These are phyloP conservation scores for Trachelus iudaicus DNA, from an alignment of 2,888 invertebrate species.

Conservation along the genomic window DNA sequence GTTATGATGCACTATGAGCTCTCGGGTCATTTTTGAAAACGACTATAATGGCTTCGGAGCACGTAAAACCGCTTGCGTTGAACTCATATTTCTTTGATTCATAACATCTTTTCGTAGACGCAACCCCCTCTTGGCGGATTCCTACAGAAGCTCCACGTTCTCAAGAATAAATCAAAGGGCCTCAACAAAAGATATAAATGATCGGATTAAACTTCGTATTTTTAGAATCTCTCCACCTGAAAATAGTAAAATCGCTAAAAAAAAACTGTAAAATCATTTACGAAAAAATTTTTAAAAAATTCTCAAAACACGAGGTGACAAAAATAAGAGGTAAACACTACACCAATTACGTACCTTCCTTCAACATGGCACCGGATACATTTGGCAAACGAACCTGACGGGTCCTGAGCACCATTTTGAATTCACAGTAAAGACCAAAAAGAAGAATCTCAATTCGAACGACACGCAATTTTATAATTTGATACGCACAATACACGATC, in stretches of 20 bases:
- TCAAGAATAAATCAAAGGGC: constrained; percentile 13
- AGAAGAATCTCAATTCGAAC: background rate
- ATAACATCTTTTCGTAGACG: constrained; percentile 18
- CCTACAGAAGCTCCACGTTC: background rate
- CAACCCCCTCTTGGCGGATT: constrained; percentile 9
- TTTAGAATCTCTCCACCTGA: background rate
- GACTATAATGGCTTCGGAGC: too few relatives aligned
- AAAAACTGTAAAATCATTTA: background rate
- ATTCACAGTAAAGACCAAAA: background rate
- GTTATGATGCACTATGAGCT: too few relatives aligned
- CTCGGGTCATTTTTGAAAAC: too few relatives aligned
- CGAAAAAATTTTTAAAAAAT: background rate
- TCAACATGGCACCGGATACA: constrained; percentile 35
- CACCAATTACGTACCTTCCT: constrained; percentile 39
- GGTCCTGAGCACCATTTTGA: constrained; percentile 28
- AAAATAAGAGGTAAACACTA: background rate
- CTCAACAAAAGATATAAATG: background rate
- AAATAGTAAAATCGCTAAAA: background rate
- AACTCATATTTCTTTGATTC: background rate
- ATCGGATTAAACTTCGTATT: constrained; percentile 13
- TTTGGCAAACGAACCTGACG: constrained; percentile 29
- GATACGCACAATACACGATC: background rate
- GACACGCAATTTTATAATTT: background rate
- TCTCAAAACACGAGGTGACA: background rate
- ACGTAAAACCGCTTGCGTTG: background rate